Conservation (phyloP, 2,888 invertebrate genomes). For the Junonia oenone region DNA sequence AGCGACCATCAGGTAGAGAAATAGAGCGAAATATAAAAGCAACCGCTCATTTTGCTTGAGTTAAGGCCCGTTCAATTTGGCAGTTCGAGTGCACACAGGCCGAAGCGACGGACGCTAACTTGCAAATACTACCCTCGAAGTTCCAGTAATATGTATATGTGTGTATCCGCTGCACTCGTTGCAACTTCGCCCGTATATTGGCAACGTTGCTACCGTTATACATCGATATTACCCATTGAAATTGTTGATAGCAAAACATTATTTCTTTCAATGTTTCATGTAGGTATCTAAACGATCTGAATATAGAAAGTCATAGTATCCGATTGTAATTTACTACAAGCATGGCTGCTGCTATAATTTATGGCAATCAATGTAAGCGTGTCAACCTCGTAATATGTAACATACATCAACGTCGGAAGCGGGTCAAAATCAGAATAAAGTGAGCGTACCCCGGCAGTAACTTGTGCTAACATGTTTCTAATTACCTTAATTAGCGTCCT, state of each 20-base stretch:
- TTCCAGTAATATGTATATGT: constrained; percentile 43
- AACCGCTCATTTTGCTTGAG: constrained; percentile 55
- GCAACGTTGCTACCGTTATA: constrained; percentile 32
- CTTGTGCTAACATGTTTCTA: constrained; percentile 58
- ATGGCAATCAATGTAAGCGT: no score
- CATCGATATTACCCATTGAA: constrained; percentile 32
- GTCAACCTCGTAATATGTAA: not conserved
- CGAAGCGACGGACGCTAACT: constrained; percentile 53
- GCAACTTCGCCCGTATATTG: constrained; percentile 43
- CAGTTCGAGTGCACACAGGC: constrained; percentile 52
- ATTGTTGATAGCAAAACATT: constrained; percentile 26
- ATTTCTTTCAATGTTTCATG: no score
- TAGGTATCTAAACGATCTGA: no score
- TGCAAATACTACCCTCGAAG: constrained; percentile 58
- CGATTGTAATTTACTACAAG: no score
- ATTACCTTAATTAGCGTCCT: constrained; percentile 70
- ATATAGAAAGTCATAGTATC: no score
- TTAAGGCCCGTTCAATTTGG: constrained; percentile 65
- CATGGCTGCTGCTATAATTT: no score
- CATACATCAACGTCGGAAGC: not conserved
- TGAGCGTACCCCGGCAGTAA: not conserved
- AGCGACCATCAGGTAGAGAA: constrained; percentile 35
- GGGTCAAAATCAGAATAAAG: not conserved
- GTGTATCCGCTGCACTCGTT: constrained; percentile 44
- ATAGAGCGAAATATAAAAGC: constrained; percentile 46